Evolutionary conservation across 2,888 invertebrate species (phyloP).

Genomic region (Cynaeus angustus): DNA sequence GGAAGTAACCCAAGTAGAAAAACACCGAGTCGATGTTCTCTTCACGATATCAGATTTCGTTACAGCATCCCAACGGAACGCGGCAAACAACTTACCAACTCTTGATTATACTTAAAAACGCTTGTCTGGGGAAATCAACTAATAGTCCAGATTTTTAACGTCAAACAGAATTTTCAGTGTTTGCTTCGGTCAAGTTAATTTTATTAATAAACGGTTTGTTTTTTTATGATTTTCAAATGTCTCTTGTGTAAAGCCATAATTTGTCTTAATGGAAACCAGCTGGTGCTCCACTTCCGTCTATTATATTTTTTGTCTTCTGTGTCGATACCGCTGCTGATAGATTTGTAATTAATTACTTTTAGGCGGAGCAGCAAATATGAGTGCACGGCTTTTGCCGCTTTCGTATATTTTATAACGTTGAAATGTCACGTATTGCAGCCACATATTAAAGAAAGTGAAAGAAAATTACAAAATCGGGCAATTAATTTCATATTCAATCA

Average conservation of each 20-base stretch:
- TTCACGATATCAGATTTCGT: constrained; percentile 57
- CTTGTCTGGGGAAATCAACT: constrained; percentile 64
- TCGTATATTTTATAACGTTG: not conserved
- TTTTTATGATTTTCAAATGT: constrained; percentile 4
- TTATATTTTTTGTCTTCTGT: constrained; percentile 5
- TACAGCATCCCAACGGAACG: constrained; percentile 54
- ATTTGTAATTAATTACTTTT: constrained; percentile 19
- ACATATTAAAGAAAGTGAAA: not conserved
- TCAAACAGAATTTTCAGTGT: constrained; percentile 3
- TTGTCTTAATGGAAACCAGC: constrained; percentile 12
- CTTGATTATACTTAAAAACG: constrained; percentile 64
- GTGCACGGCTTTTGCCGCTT: not conserved
- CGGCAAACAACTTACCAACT: constrained; percentile 63
- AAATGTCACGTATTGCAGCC: not conserved
- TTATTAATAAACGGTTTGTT: not conserved
- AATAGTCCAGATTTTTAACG: constrained; percentile 55
- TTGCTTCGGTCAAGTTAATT: constrained; percentile 4
- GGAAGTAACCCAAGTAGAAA: constrained; percentile 57
- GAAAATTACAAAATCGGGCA: too few species aligned
- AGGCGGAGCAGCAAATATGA: constrained; percentile 4
- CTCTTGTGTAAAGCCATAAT: constrained; percentile 12
- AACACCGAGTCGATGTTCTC: constrained; percentile 51
- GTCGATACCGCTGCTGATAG: constrained; percentile 17
- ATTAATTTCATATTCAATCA: too few species aligned
- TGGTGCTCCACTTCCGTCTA: constrained; percentile 11